Evolutionary conservation across 2,888 invertebrate genomes (phyloP).

Genomic region (Andrena chrysosceles): DNA sequence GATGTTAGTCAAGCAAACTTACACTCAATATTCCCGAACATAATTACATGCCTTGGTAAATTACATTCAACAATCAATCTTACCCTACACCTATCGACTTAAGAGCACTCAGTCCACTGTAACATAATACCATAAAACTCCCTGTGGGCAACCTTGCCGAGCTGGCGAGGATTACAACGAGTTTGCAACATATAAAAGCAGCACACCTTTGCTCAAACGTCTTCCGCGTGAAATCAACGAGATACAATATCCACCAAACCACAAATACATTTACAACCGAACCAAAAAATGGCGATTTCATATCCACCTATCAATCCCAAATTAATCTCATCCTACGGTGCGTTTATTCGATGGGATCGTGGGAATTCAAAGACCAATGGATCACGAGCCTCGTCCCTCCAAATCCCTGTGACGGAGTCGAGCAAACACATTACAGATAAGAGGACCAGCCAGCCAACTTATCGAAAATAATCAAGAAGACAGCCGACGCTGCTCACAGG

Average conservation of each 20-base stretch:
- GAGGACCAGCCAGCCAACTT: neutral
- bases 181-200: neutral
- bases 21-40: neutral
- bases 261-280: too few species aligned
- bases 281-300: too few species aligned
- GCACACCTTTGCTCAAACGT: too few species aligned
- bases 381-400: neutral
- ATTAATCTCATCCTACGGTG: too few species aligned
- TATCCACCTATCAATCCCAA: too few species aligned
- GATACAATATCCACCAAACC: too few species aligned
- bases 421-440: slow-evolving; percentile 3
- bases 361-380: neutral
- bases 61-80: neutral
- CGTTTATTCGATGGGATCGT: neutral
- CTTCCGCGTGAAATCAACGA: too few species aligned
- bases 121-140: slow-evolving; percentile 1
- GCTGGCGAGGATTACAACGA: slow-evolving; percentile 10
- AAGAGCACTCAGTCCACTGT: neutral
- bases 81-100: neutral
- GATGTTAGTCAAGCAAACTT: neutral
- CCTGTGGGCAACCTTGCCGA: slow-evolving; percentile 12
- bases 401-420: neutral
- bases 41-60: neutral
- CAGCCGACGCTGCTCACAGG: neutral
- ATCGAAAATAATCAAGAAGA: slow-evolving; percentile 12